These are phyloP conservation scores for Perognathus longimembris DNA, from an alignment of 2,113 vertebrate species.

Conservation along the genomic window DNA sequence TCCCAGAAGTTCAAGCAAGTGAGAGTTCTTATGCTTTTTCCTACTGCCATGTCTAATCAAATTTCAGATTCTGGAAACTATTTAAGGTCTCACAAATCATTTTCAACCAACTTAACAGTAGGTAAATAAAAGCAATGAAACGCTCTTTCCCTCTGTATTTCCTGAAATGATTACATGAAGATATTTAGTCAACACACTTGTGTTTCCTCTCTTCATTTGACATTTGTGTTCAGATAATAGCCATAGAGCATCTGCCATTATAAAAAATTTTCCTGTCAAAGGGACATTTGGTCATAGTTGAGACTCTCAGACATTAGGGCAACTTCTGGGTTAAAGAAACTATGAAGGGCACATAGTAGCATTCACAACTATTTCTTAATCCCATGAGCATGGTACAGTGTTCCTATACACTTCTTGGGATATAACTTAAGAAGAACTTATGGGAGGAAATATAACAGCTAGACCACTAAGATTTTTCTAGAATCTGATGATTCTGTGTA, in stretches of 20 bases:
- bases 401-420: background rate
- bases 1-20: no score
- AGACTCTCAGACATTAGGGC: background rate
- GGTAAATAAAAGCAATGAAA: background rate
- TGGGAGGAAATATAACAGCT: background rate
- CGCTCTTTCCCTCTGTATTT: background rate
- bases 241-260: background rate
- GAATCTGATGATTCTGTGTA: background rate
- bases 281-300: background rate
- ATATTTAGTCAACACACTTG: background rate
- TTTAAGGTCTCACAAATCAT: background rate
- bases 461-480: background rate
- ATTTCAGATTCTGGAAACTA: background rate
- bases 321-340: background rate
- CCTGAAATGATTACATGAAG: background rate
- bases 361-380: background rate
- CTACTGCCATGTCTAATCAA: background rate
- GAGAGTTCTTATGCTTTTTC: background rate
- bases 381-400: background rate
- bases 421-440: background rate
- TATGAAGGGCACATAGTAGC: background rate
- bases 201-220: background rate
- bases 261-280: background rate
- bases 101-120: background rate
- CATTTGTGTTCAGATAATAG: background rate